phyloP scores from a whole-genome alignment of 35 echinoderm and acorn worm genomes.

The Eucidaris tribuloides region DNA sequence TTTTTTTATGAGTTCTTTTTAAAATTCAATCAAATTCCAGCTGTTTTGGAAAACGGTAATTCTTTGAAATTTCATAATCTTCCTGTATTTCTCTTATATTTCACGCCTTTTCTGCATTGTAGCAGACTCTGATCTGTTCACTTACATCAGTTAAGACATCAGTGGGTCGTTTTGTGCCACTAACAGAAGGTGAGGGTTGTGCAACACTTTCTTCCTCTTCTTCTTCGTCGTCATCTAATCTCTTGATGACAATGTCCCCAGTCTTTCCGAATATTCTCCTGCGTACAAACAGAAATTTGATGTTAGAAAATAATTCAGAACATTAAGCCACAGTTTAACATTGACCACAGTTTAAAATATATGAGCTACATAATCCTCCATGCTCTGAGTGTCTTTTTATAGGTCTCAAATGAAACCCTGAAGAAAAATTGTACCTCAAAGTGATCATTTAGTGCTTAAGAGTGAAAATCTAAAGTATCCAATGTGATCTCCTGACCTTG shows the following conservation, averaged over 20 bases:
- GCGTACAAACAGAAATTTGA: not conserved
- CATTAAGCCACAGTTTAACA: no score
- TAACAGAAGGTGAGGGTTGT: not conserved
- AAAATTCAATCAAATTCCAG: not conserved
- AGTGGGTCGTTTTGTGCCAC: constrained; percentile 47
- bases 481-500: no score
- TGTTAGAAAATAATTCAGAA: not conserved
- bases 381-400: not conserved
- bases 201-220: constrained; percentile 16
- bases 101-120: not conserved
- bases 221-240: constrained; percentile 25
- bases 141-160: constrained; percentile 76
- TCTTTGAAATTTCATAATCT: not conserved
- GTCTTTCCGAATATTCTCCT: constrained; percentile 81
- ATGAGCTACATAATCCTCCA: no score
- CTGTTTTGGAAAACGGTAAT: not conserved
- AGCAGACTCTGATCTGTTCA: not conserved
- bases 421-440: no score
- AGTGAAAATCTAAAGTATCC: no score
- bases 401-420: no score
- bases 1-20: no score
- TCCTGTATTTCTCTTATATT: not conserved
- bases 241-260: constrained; percentile 51
- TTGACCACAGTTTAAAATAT: no score
- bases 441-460: no score